Evolutionary conservation across 2,113 vertebrate genomes (phyloP).

Genomic region (Gracilinanus agilis): DNA sequence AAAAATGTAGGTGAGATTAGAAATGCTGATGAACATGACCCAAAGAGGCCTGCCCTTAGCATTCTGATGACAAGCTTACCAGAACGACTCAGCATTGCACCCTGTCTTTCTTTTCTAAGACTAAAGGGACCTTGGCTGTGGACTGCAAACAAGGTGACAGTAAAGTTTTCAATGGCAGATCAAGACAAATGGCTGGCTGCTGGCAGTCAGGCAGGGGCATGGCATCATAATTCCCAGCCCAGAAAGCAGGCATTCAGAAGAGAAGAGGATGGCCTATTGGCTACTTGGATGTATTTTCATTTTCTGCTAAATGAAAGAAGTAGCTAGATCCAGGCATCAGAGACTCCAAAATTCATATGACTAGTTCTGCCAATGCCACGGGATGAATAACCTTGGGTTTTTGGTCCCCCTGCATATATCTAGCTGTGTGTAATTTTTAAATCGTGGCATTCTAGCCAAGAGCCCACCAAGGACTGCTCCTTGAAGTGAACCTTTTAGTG

Average conservation of each 20-base stretch:
- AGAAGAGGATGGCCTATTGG: slow-evolving; percentile 43
- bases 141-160: slow-evolving; percentile 14
- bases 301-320: slow-evolving; percentile 57
- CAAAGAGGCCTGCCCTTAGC: background rate
- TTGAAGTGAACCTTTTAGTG: slow-evolving; percentile 24
- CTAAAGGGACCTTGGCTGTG: background rate
- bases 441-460: slow-evolving; percentile 46
- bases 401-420: background rate
- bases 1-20: slow-evolving; percentile 2
- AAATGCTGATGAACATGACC: slow-evolving; percentile 13
- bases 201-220: slow-evolving; percentile 68
- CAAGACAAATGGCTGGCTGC: slow-evolving; percentile 47
- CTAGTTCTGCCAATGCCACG: slow-evolving; percentile 35
- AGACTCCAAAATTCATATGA: slow-evolving; percentile 47
- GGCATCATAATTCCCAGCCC: slow-evolving; percentile 68
- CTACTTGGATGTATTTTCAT: slow-evolving; percentile 50
- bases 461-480: background rate
- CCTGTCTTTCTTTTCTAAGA: background rate
- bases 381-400: slow-evolving; percentile 33
- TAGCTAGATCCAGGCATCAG: slow-evolving; percentile 31
- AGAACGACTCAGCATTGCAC: slow-evolving; percentile 6
- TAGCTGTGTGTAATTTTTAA: slow-evolving; percentile 24
- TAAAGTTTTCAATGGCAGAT: slow-evolving; percentile 54
- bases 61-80: background rate
- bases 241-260: slow-evolving; percentile 53